Evolutionary conservation across 2,888 invertebrate species (phyloP).

Genomic region (Tineola bisselliella): DNA sequence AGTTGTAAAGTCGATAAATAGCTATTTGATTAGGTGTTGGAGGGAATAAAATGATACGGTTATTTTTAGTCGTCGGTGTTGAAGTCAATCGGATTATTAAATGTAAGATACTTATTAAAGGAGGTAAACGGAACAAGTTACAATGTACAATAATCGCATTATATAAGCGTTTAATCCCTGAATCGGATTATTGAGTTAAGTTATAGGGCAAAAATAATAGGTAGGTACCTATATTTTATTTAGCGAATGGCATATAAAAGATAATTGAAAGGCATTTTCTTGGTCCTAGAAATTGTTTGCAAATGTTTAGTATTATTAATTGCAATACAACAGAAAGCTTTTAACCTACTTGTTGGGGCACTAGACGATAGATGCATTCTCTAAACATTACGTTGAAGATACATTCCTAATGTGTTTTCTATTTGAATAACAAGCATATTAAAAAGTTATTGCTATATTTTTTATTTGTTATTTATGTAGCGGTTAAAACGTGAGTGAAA

Average conservation of each 20-base stretch:
- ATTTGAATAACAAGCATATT: slow-evolving; percentile 20
- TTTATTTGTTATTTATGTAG: background rate
- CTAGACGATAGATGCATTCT: slow-evolving; percentile 31
- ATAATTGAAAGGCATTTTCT: background rate
- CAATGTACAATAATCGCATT: slow-evolving; percentile 49
- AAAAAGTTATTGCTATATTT: slow-evolving; percentile 8
- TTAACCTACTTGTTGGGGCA: slow-evolving; percentile 37
- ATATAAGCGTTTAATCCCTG: slow-evolving; percentile 18
- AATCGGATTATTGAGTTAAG: slow-evolving; percentile 8
- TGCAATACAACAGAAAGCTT: slow-evolving; percentile 43
- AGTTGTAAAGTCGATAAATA: too few relatives aligned
- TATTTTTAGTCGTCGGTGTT: background rate
- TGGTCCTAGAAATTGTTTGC: background rate
- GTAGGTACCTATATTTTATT: too few relatives aligned
- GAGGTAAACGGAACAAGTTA: slow-evolving; percentile 13
- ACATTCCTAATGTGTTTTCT: slow-evolving; percentile 24
- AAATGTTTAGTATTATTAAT: background rate
- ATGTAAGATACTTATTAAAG: background rate
- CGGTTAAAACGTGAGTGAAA: slow-evolving; percentile 9
- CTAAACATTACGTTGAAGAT: slow-evolving; percentile 26
- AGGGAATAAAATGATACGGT: too few relatives aligned
- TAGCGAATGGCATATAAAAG: background rate
- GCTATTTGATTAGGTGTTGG: too few relatives aligned
- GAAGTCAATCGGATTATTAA: slow-evolving; percentile 6
- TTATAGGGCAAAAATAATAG: background rate